Evolutionary conservation across 2,797 vertebrate genomes (phyloP).

Genomic region (Betta splendens): DNA sequence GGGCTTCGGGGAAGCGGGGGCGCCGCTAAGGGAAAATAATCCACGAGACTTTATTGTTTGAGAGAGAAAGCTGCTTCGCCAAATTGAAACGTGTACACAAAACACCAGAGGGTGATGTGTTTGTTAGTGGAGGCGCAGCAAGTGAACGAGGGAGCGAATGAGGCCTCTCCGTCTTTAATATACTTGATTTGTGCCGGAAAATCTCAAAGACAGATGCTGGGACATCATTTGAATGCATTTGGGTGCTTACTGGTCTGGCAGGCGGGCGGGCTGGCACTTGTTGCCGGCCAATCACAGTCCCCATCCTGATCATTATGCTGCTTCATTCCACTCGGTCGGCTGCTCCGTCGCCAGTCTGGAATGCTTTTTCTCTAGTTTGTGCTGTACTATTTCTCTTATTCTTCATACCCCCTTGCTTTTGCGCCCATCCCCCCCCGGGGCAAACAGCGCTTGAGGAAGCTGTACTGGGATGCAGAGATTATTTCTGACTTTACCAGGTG

Average conservation of each 20-base stretch:
- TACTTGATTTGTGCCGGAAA: conserved; percentile 54
- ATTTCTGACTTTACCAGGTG: conserved; percentile 41
- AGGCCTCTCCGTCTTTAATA: conserved; percentile 45
- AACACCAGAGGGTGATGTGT: conserved; percentile 20
- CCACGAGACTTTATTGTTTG: conserved; percentile 39
- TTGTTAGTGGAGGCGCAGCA: conserved; percentile 3
- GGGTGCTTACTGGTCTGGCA: conserved; percentile 42
- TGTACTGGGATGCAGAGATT: conserved; percentile 34
- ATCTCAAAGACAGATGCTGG: conserved; percentile 63
- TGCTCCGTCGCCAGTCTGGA: conserved; percentile 33
- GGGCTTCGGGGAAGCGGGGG: conserved; percentile 11
- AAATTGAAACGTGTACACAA: conserved; percentile 48
- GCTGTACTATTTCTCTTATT: conserved; percentile 20
- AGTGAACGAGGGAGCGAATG: conserved; percentile 16
- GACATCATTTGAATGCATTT: conserved; percentile 56
- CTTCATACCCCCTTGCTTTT: conserved; percentile 23
- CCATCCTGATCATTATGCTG: conserved; percentile 43
- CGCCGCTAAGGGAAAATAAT: conserved; percentile 12
- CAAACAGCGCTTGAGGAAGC: conserved; percentile 43
- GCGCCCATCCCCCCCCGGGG: conserved; percentile 28
- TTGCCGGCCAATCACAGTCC: conserved; percentile 36
- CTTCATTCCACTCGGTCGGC: conserved; percentile 49
- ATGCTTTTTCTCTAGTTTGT: background rate
- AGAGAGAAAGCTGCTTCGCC: conserved; percentile 22
- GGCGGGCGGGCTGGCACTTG: conserved; percentile 45